phyloP scores from a whole-genome alignment of 2,113 vertebrate genomes.

The Percina caprodes region DNA sequence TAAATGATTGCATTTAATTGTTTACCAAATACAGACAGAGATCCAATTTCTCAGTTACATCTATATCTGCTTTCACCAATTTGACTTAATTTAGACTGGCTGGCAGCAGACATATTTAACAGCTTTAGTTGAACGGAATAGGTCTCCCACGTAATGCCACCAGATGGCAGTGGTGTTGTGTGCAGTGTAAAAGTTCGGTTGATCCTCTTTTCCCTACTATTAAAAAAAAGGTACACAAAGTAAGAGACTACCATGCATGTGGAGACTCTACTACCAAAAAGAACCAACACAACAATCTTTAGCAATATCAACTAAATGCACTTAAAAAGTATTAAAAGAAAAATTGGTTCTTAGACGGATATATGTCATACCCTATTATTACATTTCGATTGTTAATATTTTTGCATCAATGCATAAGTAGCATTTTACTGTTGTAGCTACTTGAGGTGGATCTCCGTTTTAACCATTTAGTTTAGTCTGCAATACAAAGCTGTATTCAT shows the following conservation, averaged over 20 bases:
- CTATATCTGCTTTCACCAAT: not conserved
- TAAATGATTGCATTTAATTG: not conserved
- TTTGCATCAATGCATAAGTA: no score
- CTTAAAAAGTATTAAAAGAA: not conserved
- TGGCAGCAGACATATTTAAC: not conserved
- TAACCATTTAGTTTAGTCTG: no score
- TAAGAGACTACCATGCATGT: not conserved
- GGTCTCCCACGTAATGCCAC: not conserved
- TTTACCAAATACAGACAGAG: not conserved
- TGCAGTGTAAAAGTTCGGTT: not conserved
- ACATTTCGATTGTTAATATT: no score
- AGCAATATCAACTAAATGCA: not conserved
- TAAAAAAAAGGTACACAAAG: not conserved
- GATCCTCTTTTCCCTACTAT: not conserved
- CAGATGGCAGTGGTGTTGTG: constrained; percentile 38
- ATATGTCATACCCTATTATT: no score
- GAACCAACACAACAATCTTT: not conserved
- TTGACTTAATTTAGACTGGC: not conserved
- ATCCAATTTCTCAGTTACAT: not conserved
- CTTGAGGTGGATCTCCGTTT: no score
- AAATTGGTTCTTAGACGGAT: not conserved
- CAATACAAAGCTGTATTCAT: no score
- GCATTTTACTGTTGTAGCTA: no score
- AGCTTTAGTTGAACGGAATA: not conserved
- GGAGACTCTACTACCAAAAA: not conserved